Evolutionary conservation across 2,113 vertebrate genomes (phyloP).

Genomic region (Empidonax traillii): DNA sequence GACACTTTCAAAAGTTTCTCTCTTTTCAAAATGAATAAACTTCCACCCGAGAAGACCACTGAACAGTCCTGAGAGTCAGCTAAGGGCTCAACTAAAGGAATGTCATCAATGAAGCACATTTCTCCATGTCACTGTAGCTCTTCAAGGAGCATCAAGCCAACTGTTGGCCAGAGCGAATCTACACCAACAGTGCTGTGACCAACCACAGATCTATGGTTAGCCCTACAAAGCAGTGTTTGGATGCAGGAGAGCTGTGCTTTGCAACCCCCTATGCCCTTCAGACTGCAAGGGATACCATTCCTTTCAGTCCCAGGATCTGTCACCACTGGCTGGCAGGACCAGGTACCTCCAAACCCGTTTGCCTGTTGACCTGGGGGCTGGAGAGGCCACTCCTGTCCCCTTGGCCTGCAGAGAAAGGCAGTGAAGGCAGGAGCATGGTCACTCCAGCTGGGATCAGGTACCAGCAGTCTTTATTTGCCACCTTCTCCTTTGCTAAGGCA

Average conservation of each 20-base stretch:
- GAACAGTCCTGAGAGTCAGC: background rate
- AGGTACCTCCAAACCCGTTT: background rate
- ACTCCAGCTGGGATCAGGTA: background rate
- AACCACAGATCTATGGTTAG: background rate
- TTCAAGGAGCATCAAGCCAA: background rate
- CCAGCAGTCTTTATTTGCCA: background rate
- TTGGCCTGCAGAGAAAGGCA: background rate
- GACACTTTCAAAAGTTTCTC: background rate
- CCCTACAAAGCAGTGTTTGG: no score
- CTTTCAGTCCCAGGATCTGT: background rate
- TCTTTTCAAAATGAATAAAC: background rate
- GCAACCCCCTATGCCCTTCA: background rate
- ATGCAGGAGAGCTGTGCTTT: background rate
- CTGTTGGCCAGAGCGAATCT: fast-evolving
- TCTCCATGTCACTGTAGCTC: fast-evolving
- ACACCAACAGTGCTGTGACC: background rate
- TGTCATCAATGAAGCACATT: background rate
- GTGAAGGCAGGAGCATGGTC: background rate
- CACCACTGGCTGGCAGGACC: fast-evolving
- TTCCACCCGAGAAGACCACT: background rate
- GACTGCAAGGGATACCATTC: background rate
- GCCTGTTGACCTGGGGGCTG: background rate
- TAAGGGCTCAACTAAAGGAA: fast-evolving
- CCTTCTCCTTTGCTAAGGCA: background rate
- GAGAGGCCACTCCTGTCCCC: background rate